phyloP scores from a whole-genome alignment of 2,113 vertebrate genomes.

The Vulpes vulpes region DNA sequence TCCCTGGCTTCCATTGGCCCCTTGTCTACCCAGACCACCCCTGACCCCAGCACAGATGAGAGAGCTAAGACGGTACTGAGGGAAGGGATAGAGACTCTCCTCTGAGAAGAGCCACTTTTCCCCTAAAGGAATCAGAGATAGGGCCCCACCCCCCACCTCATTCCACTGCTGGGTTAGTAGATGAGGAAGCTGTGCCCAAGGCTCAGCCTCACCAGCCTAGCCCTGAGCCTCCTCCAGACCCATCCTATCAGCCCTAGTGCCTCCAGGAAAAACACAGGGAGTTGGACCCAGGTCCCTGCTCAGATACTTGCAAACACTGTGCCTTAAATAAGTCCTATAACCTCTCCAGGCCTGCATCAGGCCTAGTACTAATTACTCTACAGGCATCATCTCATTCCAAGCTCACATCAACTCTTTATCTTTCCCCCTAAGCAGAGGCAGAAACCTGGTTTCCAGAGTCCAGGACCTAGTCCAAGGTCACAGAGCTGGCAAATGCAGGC shows the following conservation, averaged over 20 bases:
- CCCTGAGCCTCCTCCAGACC: not conserved
- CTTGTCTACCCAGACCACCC: not conserved
- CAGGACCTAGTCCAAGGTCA: conserved; percentile 17
- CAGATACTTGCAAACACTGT: not conserved
- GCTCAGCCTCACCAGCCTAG: not conserved
- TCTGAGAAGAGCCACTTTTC: not conserved
- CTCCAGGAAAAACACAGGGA: not conserved
- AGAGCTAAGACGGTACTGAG: not conserved
- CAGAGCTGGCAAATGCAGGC: not conserved
- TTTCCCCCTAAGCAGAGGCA: not conserved
- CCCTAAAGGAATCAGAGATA: not conserved
- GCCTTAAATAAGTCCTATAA: not conserved
- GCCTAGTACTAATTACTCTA: not conserved
- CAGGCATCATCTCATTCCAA: not conserved
- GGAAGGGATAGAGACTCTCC: not conserved
- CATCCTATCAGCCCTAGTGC: not conserved
- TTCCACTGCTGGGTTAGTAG: not conserved
- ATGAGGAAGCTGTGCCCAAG: not conserved
- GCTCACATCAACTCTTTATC: not conserved
- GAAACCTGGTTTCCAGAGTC: conserved; percentile 38
- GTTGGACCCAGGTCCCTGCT: not conserved
- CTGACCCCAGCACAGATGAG: not conserved
- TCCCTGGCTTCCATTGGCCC: not conserved
- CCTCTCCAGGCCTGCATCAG: not conserved
- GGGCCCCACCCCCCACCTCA: not conserved